These are phyloP conservation scores for Halichoerus grypus DNA, from an alignment of 2,113 vertebrate species.

Conservation along the genomic window DNA sequence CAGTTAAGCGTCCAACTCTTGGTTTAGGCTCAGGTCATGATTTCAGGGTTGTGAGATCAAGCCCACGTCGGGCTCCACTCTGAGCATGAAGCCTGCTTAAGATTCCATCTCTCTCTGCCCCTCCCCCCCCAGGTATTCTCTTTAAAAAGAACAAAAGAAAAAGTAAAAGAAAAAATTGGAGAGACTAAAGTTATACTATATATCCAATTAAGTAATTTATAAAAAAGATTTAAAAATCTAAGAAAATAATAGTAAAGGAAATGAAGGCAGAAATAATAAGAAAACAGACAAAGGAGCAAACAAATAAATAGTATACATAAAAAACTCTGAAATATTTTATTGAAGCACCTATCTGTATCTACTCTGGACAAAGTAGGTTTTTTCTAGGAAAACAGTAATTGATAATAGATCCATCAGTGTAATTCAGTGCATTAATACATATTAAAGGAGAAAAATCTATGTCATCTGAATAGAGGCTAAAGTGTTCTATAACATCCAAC, in stretches of 20 bases:
- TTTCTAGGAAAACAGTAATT: background rate
- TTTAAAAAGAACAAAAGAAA: background rate
- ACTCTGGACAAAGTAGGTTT: background rate
- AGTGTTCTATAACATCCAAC: background rate
- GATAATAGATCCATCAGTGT: background rate
- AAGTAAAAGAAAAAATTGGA: background rate
- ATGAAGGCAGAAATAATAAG: background rate
- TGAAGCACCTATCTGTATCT: background rate
- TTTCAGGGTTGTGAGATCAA: background rate
- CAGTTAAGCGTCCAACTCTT: background rate
- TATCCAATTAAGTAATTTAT: background rate
- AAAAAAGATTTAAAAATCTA: background rate
- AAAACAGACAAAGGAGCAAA: background rate
- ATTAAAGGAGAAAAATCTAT: background rate
- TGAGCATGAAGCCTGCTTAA: background rate
- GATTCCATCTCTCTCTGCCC: background rate
- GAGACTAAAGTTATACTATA: background rate
- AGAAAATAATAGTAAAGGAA: background rate
- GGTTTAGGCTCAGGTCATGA: background rate
- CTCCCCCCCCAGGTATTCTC: background rate
- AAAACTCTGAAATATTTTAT: conserved; percentile 6
- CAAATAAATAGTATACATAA: background rate
- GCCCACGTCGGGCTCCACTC: background rate
- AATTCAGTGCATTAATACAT: background rate
- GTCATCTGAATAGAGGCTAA: background rate